phyloP scores from a whole-genome alignment of 2,888 invertebrate genomes.

The Stenoptilia bipunctidactyla region DNA sequence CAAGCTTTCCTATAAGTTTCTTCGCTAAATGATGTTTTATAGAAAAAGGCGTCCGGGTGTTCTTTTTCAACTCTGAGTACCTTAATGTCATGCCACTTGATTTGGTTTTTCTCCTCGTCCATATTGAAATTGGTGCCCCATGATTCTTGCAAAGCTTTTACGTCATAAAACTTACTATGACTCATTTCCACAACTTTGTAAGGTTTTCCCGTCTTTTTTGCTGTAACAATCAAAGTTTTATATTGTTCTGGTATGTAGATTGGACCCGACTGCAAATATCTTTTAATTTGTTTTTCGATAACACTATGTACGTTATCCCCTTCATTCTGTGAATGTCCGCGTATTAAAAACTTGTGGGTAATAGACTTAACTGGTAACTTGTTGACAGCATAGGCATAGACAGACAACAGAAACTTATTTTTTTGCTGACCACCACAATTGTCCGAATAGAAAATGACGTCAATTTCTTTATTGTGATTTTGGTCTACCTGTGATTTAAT shows the following conservation, averaged over 20 bases:
- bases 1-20: neutral
- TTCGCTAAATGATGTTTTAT: constrained; percentile 9
- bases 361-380: constrained; percentile 12
- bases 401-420: constrained; percentile 10
- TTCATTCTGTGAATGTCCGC: constrained; percentile 20
- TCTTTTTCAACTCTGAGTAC: constrained; percentile 16
- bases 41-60: constrained; percentile 4
- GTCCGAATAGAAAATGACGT: constrained; percentile 13
- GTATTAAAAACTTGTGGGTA: constrained; percentile 19
- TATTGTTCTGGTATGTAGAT: constrained; percentile 17
- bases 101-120: constrained; percentile 14
- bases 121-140: constrained; percentile 17
- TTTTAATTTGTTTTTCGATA: constrained; percentile 15
- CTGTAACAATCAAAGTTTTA: constrained; percentile 17
- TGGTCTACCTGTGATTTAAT: constrained; percentile 5
- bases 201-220: constrained; percentile 18
- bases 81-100: constrained; percentile 17
- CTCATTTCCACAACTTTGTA: constrained; percentile 18
- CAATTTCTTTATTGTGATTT: constrained; percentile 2
- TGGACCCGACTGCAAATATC: constrained; percentile 15
- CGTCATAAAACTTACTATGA: constrained; percentile 18
- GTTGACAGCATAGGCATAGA: constrained; percentile 15
- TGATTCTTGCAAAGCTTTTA: constrained; percentile 14
- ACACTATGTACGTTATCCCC: constrained; percentile 17
- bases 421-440: constrained; percentile 17